Percentiles rank a stretch among this genome's conserved stretches.
These are phyloP conservation scores for Hydrocynus forskahlii DNA, from an alignment of 2,797 vertebrate genomes.

Conservation along the genomic window DNA sequence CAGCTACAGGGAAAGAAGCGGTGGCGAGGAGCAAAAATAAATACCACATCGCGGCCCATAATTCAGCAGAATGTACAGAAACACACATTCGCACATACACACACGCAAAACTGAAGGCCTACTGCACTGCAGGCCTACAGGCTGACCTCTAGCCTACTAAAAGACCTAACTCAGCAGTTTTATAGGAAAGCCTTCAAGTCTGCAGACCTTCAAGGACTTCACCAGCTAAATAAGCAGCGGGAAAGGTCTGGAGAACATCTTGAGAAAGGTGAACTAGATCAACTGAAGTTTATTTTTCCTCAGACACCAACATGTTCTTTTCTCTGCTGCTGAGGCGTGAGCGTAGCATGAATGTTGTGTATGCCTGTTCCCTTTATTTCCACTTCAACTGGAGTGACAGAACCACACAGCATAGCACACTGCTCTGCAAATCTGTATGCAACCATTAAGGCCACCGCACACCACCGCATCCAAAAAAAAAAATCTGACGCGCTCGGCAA, in stretches of 20 bases:
- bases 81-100: slow-evolving; percentile 27
- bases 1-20: slow-evolving; percentile 38
- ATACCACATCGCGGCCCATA: slow-evolving; percentile 49
- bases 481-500: no score
- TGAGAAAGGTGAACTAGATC: slow-evolving; percentile 9
- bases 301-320: background rate
- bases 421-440: background rate
- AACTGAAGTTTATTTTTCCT: slow-evolving; percentile 13
- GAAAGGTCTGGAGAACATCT: background rate
- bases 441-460: no score
- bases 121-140: slow-evolving; percentile 16
- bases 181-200: background rate
- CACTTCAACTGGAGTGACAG: background rate
- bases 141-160: slow-evolving; percentile 47
- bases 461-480: no score
- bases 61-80: slow-evolving; percentile 47
- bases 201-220: background rate
- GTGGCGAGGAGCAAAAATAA: slow-evolving; percentile 54
- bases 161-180: background rate
- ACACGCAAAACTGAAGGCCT: background rate
- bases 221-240: background rate
- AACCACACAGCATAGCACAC: background rate
- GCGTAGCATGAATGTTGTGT: background rate
- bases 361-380: background rate
- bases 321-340: background rate